Conservation (phyloP, 2,113 vertebrate genomes). For the Talpa occidentalis region DNA sequence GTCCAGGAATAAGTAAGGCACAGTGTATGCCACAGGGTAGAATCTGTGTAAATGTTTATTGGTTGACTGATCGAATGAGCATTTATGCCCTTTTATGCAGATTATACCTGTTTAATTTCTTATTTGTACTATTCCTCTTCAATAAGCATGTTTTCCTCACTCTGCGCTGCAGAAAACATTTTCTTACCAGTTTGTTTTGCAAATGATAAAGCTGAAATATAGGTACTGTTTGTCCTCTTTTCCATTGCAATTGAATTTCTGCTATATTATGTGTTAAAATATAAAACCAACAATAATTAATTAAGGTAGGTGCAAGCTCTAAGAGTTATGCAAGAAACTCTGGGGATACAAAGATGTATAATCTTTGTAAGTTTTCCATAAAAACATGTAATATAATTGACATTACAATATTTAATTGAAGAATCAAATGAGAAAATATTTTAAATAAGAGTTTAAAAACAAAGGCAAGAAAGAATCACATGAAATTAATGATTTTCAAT, state of each 20-base stretch:
- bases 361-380: neutral
- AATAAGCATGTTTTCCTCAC: neutral
- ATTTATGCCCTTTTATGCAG: neutral
- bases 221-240: neutral
- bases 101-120: neutral
- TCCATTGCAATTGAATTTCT: constrained; percentile 7
- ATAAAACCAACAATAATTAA: neutral
- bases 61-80: neutral
- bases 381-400: neutral
- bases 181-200: neutral
- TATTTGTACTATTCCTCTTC: neutral
- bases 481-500: neutral
- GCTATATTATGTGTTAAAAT: neutral
- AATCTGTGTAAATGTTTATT: neutral
- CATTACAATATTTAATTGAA: neutral
- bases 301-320: neutral
- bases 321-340: neutral
- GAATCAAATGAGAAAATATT: neutral
- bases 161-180: neutral
- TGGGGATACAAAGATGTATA: neutral
- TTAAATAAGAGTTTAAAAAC: neutral
- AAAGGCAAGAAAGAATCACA: neutral
- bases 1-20: neutral
- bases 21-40: neutral
- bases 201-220: neutral